These are phyloP conservation scores for Tetropium fuscum DNA, from an alignment of 2,888 invertebrate species.

Conservation along the genomic window DNA sequence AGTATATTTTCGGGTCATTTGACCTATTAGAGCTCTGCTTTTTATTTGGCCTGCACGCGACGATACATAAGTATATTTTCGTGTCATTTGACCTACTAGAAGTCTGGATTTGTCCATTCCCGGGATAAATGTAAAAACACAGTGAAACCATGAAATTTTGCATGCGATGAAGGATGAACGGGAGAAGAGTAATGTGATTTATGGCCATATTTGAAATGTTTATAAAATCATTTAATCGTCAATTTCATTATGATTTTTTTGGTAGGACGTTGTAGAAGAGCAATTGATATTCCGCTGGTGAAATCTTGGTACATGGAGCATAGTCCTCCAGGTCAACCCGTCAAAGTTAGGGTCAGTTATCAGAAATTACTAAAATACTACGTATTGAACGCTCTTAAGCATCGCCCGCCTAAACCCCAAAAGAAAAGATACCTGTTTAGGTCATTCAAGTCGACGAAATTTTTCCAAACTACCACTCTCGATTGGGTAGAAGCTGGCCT, in stretches of 20 bases:
- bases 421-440: conserved; percentile 98
- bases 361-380: conserved; percentile 99
- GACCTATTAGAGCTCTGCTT: too few relatives aligned
- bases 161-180: too few relatives aligned
- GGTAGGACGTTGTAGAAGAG: conserved; percentile 87
- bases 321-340: conserved; percentile 95
- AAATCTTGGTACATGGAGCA: conserved; percentile 98
- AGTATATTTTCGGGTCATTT: too few relatives aligned
- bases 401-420: conserved; percentile 97
- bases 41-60: too few relatives aligned
- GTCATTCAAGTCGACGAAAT: conserved; percentile 99
- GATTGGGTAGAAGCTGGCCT: conserved; percentile 99
- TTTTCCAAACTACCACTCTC: conserved; percentile 99
- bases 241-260: conserved; percentile 10
- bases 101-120: too few relatives aligned
- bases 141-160: too few relatives aligned
- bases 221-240: too few relatives aligned
- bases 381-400: conserved; percentile 97
- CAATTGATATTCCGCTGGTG: conserved; percentile 97
- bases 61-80: too few relatives aligned
- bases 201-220: too few relatives aligned
- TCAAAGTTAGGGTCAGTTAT: conserved; percentile 99
- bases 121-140: too few relatives aligned
- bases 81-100: too few relatives aligned
- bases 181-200: too few relatives aligned